Evolutionary conservation across 2,888 invertebrate species (phyloP).

Genomic region (Harpalus rubripes): DNA sequence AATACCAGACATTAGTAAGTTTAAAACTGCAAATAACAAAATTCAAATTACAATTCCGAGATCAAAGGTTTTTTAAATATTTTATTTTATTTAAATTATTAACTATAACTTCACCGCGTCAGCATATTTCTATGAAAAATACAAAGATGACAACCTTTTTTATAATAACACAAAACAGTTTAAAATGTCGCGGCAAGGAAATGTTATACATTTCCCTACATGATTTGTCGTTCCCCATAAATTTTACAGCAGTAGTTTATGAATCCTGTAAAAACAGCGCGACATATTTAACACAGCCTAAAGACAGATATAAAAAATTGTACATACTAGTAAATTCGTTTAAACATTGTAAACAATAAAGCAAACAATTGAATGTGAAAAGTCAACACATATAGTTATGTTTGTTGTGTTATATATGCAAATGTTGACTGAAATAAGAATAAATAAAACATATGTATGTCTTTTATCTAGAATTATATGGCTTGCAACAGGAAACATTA

Average conservation of each 20-base stretch:
- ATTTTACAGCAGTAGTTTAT: conserved; percentile 24
- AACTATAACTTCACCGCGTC: neutral
- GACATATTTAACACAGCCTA: no score
- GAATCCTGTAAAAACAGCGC: neutral
- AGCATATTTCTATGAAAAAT: neutral
- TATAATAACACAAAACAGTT: neutral
- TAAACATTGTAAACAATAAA: neutral
- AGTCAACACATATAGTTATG: neutral
- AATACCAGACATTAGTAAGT: neutral
- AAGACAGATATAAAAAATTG: neutral
- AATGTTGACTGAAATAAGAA: neutral
- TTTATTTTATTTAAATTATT: no score
- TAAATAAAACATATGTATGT: neutral
- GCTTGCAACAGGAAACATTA: neutral
- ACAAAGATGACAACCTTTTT: neutral
- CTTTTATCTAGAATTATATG: neutral
- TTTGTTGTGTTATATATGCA: neutral
- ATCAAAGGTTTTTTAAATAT: neutral
- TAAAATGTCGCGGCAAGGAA: neutral
- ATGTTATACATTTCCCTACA: neutral
- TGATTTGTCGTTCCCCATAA: conserved; percentile 25
- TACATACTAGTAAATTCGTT: neutral
- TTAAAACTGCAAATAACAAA: neutral
- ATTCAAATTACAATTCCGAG: neutral
- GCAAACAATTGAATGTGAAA: neutral